phyloP scores from a whole-genome alignment of 2,113 vertebrate genomes.

The Amphiprion percula region DNA sequence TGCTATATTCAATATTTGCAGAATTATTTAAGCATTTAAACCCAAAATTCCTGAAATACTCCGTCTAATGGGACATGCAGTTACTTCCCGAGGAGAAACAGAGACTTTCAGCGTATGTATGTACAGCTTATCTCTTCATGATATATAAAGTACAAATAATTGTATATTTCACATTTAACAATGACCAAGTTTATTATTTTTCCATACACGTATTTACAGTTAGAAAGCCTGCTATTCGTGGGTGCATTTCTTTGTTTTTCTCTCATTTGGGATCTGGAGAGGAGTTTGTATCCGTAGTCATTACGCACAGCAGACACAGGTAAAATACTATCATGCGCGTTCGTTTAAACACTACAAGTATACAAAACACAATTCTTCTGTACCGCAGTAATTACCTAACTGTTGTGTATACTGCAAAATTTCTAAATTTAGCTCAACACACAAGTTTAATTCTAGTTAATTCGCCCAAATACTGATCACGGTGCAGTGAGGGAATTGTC shows the following conservation, averaged over 20 bases:
- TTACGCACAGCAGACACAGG: constrained; percentile 17
- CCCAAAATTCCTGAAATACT: background rate
- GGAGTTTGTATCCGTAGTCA: background rate
- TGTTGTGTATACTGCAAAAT: background rate
- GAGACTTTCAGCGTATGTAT: background rate
- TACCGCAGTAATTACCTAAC: background rate
- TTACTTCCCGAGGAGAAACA: background rate
- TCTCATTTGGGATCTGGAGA: background rate
- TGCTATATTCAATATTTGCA: background rate
- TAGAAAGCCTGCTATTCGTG: background rate
- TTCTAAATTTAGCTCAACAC: background rate
- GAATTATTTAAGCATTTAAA: background rate
- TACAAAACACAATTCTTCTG: background rate
- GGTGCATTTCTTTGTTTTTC: background rate
- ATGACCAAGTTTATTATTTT: background rate
- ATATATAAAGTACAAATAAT: background rate
- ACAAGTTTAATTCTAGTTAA: constrained; percentile 3
- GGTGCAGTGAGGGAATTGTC: background rate
- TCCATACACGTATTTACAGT: background rate
- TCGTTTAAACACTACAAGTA: background rate
- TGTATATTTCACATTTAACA: constrained; percentile 4
- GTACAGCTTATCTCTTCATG: background rate
- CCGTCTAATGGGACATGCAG: background rate
- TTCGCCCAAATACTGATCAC: constrained; percentile 35
- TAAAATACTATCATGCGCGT: background rate